Evolutionary conservation across 2,797 vertebrate genomes (phyloP).

Genomic region (Phylloscopus collybita): DNA sequence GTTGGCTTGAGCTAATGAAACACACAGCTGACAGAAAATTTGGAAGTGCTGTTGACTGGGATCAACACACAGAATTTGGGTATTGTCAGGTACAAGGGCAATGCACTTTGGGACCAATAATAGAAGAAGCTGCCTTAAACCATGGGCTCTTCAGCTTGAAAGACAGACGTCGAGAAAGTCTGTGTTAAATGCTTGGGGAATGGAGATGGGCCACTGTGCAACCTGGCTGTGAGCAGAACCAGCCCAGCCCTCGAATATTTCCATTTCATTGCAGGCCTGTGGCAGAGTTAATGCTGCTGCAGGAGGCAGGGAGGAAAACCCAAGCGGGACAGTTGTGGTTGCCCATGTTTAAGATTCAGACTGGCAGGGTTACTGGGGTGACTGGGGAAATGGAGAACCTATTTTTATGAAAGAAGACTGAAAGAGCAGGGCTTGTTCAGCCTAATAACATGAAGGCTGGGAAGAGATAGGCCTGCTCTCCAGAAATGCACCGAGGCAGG

Average conservation of each 20-base stretch:
- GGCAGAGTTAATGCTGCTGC: neutral
- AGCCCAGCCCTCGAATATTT: neutral
- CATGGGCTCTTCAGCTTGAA: neutral
- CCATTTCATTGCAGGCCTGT: neutral
- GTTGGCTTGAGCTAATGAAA: conserved; percentile 1
- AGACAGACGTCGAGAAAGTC: neutral
- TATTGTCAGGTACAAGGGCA: neutral
- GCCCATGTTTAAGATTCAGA: conserved; percentile 35
- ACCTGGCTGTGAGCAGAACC: neutral
- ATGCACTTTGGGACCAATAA: conserved; percentile 41
- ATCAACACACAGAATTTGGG: neutral
- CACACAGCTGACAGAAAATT: neutral
- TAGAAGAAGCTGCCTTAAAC: conserved; percentile 24
- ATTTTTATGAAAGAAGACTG: conserved; percentile 50
- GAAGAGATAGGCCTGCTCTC: conserved; percentile 65
- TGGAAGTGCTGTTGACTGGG: neutral
- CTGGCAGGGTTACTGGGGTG: conserved; percentile 38
- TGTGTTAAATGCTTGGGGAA: neutral
- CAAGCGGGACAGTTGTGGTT: neutral
- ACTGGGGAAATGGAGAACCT: conserved; percentile 56
- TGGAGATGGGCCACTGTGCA: neutral
- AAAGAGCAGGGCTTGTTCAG: conserved; percentile 64
- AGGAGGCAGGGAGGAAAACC: neutral
- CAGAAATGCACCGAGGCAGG: conserved; percentile 31
- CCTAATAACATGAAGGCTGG: conserved; percentile 60